phyloP scores from a whole-genome alignment of 2,113 vertebrate genomes.

The Engraulis encrasicolus region DNA sequence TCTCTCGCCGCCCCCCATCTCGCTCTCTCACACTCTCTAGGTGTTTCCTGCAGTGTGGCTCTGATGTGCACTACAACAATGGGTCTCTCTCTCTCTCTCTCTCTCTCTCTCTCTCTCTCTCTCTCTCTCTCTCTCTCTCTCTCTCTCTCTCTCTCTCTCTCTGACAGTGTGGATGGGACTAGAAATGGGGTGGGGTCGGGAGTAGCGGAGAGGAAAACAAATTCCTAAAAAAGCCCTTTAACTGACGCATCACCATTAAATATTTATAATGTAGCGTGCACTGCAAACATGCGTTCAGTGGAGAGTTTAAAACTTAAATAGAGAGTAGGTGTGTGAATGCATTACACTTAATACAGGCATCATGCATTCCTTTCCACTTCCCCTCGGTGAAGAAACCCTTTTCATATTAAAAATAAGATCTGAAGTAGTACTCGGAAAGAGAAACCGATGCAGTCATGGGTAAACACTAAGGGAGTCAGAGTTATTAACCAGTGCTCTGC shows the following conservation, averaged over 20 bases:
- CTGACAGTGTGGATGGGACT: neutral
- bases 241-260: neutral
- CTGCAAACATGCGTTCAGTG: neutral
- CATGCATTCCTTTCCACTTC: too few relatives aligned
- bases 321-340: neutral
- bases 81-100: neutral
- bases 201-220: neutral
- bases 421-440: too few relatives aligned
- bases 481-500: too few relatives aligned
- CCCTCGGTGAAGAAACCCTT: too few relatives aligned
- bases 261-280: neutral
- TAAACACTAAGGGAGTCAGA: too few relatives aligned
- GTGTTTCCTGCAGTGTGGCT: neutral
- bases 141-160: neutral
- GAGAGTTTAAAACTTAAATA: neutral
- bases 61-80: conserved; percentile 4
- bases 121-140: neutral
- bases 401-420: too few relatives aligned
- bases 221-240: neutral
- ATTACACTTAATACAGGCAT: too few relatives aligned
- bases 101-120: neutral
- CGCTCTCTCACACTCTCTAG: neutral
- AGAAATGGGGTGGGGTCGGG: neutral
- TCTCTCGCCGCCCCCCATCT: neutral
- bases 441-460: too few relatives aligned